Percentiles rank a stretch among this genome's conserved stretches.
Conservation (phyloP, 2,113 vertebrate species). For the Neomonachus schauinslandi region DNA sequence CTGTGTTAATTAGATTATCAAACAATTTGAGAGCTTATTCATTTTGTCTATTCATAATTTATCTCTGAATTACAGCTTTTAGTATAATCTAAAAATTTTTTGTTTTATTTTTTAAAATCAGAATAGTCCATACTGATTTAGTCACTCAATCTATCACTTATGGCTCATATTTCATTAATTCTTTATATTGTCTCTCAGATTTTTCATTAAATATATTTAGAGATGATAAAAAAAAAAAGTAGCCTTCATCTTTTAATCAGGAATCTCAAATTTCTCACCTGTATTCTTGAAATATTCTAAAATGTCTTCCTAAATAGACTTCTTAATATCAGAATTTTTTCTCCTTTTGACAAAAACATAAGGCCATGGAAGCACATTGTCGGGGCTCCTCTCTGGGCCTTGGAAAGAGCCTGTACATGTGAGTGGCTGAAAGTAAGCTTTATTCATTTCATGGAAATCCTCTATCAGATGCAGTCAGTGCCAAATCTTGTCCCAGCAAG, state of each 20-base stretch:
- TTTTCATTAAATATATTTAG: background rate
- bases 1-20: conserved; percentile 63
- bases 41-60: conserved; percentile 56
- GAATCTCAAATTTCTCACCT: background rate
- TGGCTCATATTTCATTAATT: conserved; percentile 28
- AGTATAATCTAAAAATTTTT: background rate
- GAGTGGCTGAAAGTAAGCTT: background rate
- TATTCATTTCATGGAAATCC: background rate
- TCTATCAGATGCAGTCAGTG: background rate
- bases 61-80: conserved; percentile 50
- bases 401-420: background rate
- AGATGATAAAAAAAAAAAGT: background rate
- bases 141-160: conserved; percentile 24
- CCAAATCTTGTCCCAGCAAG: background rate
- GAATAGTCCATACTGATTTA: conserved; percentile 37
- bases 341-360: conserved; percentile 17
- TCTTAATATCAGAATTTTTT: conserved; percentile 23
- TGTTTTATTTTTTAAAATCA: conserved; percentile 53
- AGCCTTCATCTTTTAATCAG: background rate
- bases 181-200: background rate
- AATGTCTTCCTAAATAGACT: background rate
- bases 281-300: background rate
- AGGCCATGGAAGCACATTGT: background rate
- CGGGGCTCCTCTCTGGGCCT: background rate
- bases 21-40: conserved; percentile 26